phyloP scores from a whole-genome alignment of 1,140 invertebrate species.

The Andrena cerasifolii region DNA sequence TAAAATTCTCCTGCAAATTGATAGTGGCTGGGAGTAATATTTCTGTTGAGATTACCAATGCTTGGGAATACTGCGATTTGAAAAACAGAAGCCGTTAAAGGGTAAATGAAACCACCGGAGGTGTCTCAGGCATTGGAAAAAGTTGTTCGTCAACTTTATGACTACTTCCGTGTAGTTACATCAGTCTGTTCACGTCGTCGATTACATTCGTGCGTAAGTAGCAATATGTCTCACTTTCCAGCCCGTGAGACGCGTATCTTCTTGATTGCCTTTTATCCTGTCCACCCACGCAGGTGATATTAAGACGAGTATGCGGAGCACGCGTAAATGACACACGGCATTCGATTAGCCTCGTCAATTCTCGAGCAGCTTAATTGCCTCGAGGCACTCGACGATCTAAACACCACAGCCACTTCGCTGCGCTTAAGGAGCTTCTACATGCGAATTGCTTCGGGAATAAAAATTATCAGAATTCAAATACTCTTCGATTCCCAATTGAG shows the following conservation, averaged over 20 bases:
- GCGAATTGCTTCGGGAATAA: too few species aligned
- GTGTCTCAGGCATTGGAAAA: slow-evolving; percentile 5
- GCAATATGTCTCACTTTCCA: slow-evolving; percentile 45
- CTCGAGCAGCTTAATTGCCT: neutral
- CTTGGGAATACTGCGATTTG: too few species aligned
- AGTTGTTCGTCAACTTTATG: slow-evolving; percentile 37
- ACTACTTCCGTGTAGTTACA: slow-evolving; percentile 10
- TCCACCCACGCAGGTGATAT: slow-evolving; percentile 45
- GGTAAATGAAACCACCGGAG: too few species aligned
- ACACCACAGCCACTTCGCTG: too few species aligned
- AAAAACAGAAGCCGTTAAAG: too few species aligned
- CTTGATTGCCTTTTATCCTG: slow-evolving; percentile 53
- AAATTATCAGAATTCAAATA: too few species aligned
- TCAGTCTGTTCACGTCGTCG: slow-evolving; percentile 21
- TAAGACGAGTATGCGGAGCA: slow-evolving; percentile 27
- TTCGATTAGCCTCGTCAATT: neutral
- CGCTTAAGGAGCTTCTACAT: too few species aligned
- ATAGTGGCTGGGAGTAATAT: too few species aligned
- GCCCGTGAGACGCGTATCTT: slow-evolving; percentile 21
- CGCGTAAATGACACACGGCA: neutral
- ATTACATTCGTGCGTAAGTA: slow-evolving; percentile 24
- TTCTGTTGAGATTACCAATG: too few species aligned
- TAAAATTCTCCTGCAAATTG: too few species aligned
- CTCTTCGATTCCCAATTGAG: too few species aligned
- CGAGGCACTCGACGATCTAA: neutral